A percentile compares a stretch with the other conserved stretches of the same genome.
These are phyloP conservation scores for Centropus unirufus DNA, from an alignment of 2,113 vertebrate species.

Conservation along the genomic window DNA sequence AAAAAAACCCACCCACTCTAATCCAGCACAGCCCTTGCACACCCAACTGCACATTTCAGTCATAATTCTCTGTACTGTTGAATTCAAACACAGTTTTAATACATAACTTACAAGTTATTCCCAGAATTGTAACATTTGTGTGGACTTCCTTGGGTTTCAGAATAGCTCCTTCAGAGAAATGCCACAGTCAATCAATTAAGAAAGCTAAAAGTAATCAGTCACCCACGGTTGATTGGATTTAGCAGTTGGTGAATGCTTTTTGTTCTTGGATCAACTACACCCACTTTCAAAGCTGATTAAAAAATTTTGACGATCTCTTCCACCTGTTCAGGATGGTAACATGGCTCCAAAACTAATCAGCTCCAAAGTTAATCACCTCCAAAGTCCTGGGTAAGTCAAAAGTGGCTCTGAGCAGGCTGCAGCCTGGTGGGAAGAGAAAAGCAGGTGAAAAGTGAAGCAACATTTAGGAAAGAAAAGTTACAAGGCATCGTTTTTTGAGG, in stretches of 20 bases:
- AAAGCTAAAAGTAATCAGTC: conserved; percentile 71
- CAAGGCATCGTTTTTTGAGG: neutral
- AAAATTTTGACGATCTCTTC: conserved; percentile 61
- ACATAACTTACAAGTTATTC: conserved; percentile 48
- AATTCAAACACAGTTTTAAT: conserved; percentile 42
- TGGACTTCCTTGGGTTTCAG: conserved; percentile 37
- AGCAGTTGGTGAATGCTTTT: conserved; percentile 69
- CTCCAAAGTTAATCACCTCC: conserved; percentile 15
- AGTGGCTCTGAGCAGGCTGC: conserved; percentile 1
- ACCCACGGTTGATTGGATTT: conserved; percentile 70
- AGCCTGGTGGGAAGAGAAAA: neutral
- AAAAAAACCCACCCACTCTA: neutral
- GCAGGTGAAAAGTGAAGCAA: neutral
- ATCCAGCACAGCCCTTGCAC: neutral
- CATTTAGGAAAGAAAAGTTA: neutral
- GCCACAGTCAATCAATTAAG: conserved; percentile 70
- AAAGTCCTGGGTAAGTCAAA: conserved; percentile 22
- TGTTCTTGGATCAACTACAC: conserved; percentile 65
- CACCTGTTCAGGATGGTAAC: conserved; percentile 67
- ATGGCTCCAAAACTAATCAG: conserved; percentile 52
- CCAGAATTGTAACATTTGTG: conserved; percentile 62
- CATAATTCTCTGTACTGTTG: neutral
- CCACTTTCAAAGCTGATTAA: conserved; percentile 75
- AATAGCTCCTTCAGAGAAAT: conserved; percentile 65
- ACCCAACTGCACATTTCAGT: neutral